Percentiles rank a stretch among this genome's conserved stretches.
Conservation (phyloP, 2,888 invertebrate genomes). For the Brachynemurus nebulosus region DNA sequence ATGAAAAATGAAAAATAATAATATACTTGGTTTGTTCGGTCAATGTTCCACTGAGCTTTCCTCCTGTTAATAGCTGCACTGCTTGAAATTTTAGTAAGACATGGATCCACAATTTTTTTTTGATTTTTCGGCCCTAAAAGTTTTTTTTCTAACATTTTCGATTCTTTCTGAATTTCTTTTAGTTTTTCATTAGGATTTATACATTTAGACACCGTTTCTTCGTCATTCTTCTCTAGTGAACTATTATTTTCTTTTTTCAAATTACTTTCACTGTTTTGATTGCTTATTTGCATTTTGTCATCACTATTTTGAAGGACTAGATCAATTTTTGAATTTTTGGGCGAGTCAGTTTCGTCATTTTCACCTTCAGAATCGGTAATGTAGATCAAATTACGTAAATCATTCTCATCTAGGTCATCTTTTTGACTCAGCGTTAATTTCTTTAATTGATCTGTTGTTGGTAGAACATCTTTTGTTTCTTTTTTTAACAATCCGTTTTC, state of each 20-base stretch:
- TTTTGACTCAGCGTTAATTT: too few species aligned
- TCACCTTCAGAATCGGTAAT: not conserved
- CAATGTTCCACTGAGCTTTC: conserved; percentile 22
- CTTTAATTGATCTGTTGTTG: too few species aligned
- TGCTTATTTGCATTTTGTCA: not conserved
- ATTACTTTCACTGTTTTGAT: not conserved
- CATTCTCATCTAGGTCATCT: too few species aligned
- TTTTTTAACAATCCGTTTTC: too few species aligned
- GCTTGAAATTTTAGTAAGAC: not conserved
- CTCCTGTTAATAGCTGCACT: conserved; percentile 20
- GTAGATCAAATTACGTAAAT: not conserved
- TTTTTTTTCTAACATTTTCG: not conserved
- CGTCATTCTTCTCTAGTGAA: too few species aligned
- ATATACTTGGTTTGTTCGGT: conserved; percentile 22
- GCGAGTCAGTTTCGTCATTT: not conserved
- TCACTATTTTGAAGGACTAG: not conserved
- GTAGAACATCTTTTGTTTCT: too few species aligned
- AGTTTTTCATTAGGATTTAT: not conserved
- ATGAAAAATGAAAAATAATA: too few species aligned
- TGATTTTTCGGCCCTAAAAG: not conserved
- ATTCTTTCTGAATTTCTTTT: conserved; percentile 1
- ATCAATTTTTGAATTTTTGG: not conserved
- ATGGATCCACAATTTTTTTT: not conserved
- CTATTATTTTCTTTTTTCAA: too few species aligned
- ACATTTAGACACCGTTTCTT: not conserved